Conservation (phyloP, 2,888 invertebrate species). For the Merodon equestris region DNA sequence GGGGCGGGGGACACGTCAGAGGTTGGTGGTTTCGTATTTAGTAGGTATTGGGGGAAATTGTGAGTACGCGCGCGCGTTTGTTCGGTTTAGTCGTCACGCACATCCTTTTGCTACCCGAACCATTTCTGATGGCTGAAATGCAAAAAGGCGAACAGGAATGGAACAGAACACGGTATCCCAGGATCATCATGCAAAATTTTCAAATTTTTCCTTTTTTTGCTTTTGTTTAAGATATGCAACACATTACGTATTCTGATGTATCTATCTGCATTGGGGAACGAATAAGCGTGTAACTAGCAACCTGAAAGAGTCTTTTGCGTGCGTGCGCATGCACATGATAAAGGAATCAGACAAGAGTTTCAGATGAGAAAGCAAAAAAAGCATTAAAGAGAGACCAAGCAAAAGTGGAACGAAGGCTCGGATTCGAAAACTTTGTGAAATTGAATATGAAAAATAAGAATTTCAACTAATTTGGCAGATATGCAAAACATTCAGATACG, state of each 20-base stretch:
- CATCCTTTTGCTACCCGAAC: conserved; percentile 67
- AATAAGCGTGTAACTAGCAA: conserved; percentile 55
- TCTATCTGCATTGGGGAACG: conserved; percentile 65
- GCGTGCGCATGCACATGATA: conserved; percentile 58
- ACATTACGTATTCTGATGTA: conserved; percentile 69
- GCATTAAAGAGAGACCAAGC: background rate
- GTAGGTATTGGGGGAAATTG: conserved; percentile 69
- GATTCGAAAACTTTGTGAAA: conserved; percentile 19
- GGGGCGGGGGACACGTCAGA: conserved; percentile 34
- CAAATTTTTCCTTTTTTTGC: conserved; percentile 21
- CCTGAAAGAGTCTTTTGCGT: conserved; percentile 6
- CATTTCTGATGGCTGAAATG: conserved; percentile 12
- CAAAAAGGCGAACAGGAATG: conserved; percentile 8
- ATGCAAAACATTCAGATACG: conserved; percentile 56
- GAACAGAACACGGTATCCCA: conserved; percentile 56
- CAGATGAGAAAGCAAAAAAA: background rate
- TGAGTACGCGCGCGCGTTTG: conserved; percentile 76
- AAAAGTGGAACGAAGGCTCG: too few species aligned
- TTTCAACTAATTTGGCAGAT: conserved; percentile 64
- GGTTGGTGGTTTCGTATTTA: conserved; percentile 57
- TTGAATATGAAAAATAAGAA: conserved; percentile 47
- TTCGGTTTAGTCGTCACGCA: conserved; percentile 71
- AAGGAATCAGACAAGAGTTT: conserved; percentile 59
- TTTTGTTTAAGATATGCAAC: conserved; percentile 64
- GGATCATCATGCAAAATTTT: conserved; percentile 65